Evolutionary conservation across 2,888 invertebrate species (phyloP).

Genomic region (Torymus tubicola): DNA sequence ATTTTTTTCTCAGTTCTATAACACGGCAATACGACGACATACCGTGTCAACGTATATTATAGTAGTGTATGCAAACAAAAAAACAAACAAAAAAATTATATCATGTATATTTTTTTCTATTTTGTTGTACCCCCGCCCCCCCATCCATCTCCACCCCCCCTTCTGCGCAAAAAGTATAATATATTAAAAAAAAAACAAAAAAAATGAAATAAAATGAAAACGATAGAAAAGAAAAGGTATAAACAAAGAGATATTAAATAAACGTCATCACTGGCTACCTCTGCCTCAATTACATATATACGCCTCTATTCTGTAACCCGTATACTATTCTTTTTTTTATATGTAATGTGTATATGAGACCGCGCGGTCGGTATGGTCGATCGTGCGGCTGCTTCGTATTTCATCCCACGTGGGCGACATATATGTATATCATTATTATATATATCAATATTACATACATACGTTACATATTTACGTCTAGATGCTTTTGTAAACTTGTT

Average conservation of each 20-base stretch:
- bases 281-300: constrained; percentile 63
- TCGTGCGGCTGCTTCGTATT: constrained; percentile 60
- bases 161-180: no score
- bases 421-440: not conserved
- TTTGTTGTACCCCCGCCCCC: not conserved
- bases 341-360: constrained; percentile 65
- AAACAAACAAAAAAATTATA: not conserved
- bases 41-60: no score
- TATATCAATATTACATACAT: no score
- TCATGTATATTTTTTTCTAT: constrained; percentile 12
- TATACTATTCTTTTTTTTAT: no score
- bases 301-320: no score
- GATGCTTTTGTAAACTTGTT: constrained; percentile 17
- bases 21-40: no score
- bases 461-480: no score
- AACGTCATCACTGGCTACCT: constrained; percentile 65
- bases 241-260: constrained; percentile 25
- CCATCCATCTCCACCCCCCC: not conserved
- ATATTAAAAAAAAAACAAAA: no score
- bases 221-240: no score
- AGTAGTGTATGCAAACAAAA: no score
- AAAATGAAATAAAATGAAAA: no score
- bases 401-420: constrained; percentile 9
- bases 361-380: constrained; percentile 64
- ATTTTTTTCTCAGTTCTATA: no score